phyloP scores from a whole-genome alignment of 2,797 vertebrate species.

The Somateria mollissima region DNA sequence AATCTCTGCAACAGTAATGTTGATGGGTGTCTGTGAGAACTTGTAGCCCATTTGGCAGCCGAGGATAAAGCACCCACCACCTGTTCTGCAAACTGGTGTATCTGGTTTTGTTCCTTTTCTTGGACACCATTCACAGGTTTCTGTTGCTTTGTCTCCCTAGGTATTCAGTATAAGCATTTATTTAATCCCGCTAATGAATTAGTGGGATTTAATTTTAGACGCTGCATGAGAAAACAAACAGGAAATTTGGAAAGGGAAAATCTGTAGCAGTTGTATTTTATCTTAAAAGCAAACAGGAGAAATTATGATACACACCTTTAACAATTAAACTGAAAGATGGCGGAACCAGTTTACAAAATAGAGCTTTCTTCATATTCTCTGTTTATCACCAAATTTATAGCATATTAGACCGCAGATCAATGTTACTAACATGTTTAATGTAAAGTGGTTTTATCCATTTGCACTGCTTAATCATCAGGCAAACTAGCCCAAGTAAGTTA shows the following conservation, averaged over 20 bases:
- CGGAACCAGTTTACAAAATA: not conserved
- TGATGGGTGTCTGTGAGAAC: not conserved
- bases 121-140: not conserved
- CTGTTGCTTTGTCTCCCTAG: not conserved
- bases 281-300: not conserved
- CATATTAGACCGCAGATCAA: not conserved
- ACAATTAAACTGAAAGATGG: not conserved
- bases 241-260: not conserved
- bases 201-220: not conserved
- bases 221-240: constrained; percentile 13
- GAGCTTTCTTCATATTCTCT: rapidly evolving
- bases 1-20: not conserved
- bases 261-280: not conserved
- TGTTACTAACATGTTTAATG: not conserved
- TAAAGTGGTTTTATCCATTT: not conserved
- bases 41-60: not conserved
- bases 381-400: not conserved
- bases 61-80: not conserved
- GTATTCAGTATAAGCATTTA: constrained; percentile 26
- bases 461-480: not conserved
- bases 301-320: not conserved
- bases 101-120: not conserved
- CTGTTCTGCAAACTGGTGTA: not conserved
- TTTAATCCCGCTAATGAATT: not conserved
- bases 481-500: not conserved